Base-by-base conservation (phyloP, 2,797 vertebrate species). In the Gymnoscopelus braueri region DNA sequence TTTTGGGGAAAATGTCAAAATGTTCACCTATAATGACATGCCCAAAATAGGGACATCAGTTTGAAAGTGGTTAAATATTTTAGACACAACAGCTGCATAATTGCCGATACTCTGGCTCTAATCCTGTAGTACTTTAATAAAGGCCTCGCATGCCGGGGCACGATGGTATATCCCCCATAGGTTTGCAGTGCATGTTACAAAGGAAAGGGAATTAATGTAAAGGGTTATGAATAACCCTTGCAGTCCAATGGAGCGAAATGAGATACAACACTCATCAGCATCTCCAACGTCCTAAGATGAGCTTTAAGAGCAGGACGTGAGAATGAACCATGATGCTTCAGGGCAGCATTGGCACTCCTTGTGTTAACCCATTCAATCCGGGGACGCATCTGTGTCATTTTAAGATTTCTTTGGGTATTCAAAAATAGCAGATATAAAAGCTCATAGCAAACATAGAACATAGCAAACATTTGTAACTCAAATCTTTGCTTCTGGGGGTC, bases 251-350 rank as follows among this genome's bases (percentile, higher is more conserved):
- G 10, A 70, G n/a, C 76, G 55, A 75, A 64, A 70, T 54, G 11
- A 51, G 32, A 32, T 29, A 14, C 26, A 60, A 39, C 51, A 35
- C 48, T 69, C 32, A 75, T 57, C 77, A 63, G 63, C 72, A 60
- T 69, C 23, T 60, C 68, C 56, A 13, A 1, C 65, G 74, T 83
- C 74, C 65, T 65, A 63, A 74, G 10, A 10, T 8, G 10, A 69
- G 63, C 65, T 63, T 55, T 57, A 79, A 61, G 77, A 77, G 72
- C 63, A 80, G 68, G 77, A 71, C 71, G 83, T 72, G 9, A n/a
- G 26, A 74, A 84, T 82, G 80, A 87, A 85, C 78, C 64, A 0
- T 5, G 52, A 50, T 13, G 76, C 67, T 78, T 74, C 67, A 0
- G 65, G 83, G 74, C 72, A 78, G 60, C 0, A 57, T 68, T 47